These are phyloP conservation scores for Microtus pennsylvanicus DNA, from an alignment of 2,113 vertebrate genomes.

Conservation along the genomic window DNA sequence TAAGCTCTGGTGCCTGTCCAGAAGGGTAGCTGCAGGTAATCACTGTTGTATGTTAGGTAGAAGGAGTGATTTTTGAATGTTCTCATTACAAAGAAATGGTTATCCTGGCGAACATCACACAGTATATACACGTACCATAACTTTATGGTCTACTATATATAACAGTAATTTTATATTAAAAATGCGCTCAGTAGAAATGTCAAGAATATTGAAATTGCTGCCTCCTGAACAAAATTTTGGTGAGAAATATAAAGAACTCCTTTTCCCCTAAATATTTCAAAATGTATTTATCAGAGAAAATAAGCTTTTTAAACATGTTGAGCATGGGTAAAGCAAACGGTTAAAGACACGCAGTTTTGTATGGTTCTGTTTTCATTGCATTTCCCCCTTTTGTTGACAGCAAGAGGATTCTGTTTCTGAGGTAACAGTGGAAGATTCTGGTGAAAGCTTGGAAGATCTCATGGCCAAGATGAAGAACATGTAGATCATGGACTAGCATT, in stretches of 20 bases:
- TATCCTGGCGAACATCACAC: not conserved
- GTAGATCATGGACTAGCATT: slow-evolving; percentile 81
- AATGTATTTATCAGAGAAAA: slow-evolving; percentile 17
- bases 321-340: not conserved
- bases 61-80: not conserved
- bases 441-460: slow-evolving; percentile 96
- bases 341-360: slow-evolving; percentile 7
- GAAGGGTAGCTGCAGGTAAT: not conserved
- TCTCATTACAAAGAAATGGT: not conserved
- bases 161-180: not conserved
- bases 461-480: slow-evolving; percentile 97
- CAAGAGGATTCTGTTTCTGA: slow-evolving; percentile 79
- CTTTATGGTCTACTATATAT: not conserved
- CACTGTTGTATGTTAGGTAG: not conserved
- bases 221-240: not conserved
- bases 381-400: slow-evolving; percentile 76
- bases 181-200: not conserved
- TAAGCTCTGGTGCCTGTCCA: not conserved
- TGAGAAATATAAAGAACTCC: slow-evolving; percentile 8
- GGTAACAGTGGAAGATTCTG: slow-evolving; percentile 89
- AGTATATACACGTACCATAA: not conserved
- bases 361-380: not conserved
- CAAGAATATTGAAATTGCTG: slow-evolving; percentile 36
- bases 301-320: not conserved
- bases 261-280: slow-evolving; percentile 35